Base-by-base conservation (phyloP, 2,113 vertebrate species). In the Abramis brama region DNA sequence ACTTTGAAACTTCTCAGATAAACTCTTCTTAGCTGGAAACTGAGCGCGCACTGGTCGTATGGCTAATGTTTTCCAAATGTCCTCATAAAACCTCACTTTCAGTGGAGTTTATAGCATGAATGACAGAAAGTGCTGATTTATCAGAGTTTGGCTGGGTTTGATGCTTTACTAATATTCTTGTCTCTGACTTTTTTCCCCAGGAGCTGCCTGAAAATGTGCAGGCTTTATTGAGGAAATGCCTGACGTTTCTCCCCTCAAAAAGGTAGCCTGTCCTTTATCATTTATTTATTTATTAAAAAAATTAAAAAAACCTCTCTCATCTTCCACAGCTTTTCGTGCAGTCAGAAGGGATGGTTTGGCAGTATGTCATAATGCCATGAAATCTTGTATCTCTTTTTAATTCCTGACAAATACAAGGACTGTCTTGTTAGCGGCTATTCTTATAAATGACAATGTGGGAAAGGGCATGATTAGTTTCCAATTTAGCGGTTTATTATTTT, bases 231-330 rank as follows among this genome's bases (percentile, higher is more conserved):
- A 96, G 95, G 91, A 99, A 97, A 92, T 99, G 98, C 89, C 94
- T 99, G 88, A 97, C 94, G 0, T 99, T 98, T 92, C 95, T 96
- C 0, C 96, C 98, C 89, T 97, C 97, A 17, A 97, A 95, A 92
- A 96, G 98, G 98, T 96, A 94, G 91, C 52, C 62, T 23, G 50
- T 71, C 21, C 30, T 79, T 5, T 27, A 59, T 75, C 39, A 50
- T 62, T 70, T 55, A 73, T 50, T 78, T 60, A 36, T 23, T 6
- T 5, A 23, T 6, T 3, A 23, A 57, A 47, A 47, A 2, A 19
- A 33, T 3, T 3, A 55, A 52, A 15, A 15, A 5, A 47, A 6
- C 19, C 57, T 17, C 19, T 50, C 12, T 59, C n/a, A 7, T 9
- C 36, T 19, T 52, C 12, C 4, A 62, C 19, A 11, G 4, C n/a